phyloP scores from a whole-genome alignment of 2,113 vertebrate genomes.

The Seriola aureovittata region DNA sequence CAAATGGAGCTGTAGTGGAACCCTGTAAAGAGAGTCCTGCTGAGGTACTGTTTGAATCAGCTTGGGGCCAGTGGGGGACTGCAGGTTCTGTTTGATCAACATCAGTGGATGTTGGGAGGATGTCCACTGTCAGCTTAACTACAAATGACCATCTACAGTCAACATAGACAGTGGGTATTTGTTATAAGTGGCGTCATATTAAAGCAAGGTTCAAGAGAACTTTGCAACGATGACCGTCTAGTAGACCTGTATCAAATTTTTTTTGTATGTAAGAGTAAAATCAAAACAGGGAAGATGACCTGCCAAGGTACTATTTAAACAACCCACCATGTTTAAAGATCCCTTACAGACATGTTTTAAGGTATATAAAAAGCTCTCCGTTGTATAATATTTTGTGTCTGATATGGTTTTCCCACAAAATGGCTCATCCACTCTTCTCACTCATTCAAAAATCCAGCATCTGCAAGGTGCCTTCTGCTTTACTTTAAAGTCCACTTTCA shows the following conservation, averaged over 20 bases:
- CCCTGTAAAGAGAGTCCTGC: constrained; percentile 77
- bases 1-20: constrained; percentile 80
- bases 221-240: background rate
- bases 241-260: background rate
- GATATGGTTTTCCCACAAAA: background rate
- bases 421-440: background rate
- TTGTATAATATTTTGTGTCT: background rate
- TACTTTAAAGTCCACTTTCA: background rate
- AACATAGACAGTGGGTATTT: constrained; percentile 59
- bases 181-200: constrained; percentile 20
- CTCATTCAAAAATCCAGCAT: background rate
- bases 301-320: background rate
- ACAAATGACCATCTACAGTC: constrained; percentile 69
- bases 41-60: constrained; percentile 80
- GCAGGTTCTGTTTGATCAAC: constrained; percentile 83
- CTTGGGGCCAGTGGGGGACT: constrained; percentile 67
- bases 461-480: background rate
- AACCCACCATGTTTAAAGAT: background rate
- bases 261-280: background rate
- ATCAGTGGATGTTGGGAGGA: constrained; percentile 72
- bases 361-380: background rate
- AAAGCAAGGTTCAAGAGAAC: background rate
- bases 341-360: background rate
- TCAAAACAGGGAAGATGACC: background rate
- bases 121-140: constrained; percentile 70